These are phyloP conservation scores for Tapera naevia DNA, from an alignment of 2,797 vertebrate genomes.

Conservation along the genomic window DNA sequence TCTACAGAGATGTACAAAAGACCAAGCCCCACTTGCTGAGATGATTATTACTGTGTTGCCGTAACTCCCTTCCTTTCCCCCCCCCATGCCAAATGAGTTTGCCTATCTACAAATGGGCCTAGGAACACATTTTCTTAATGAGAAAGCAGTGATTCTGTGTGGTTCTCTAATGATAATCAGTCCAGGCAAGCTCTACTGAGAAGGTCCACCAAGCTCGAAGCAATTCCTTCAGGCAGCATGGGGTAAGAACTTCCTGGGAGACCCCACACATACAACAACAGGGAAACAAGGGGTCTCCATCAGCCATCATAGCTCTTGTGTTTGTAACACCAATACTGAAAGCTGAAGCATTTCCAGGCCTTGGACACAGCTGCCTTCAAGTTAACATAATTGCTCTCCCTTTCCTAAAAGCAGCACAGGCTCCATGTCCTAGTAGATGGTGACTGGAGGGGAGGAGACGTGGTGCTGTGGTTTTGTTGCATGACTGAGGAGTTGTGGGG, in stretches of 20 bases:
- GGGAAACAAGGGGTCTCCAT: neutral
- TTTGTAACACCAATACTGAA: neutral
- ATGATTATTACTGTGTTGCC: neutral
- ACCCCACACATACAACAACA: neutral
- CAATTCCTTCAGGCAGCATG: neutral
- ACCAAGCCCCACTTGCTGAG: neutral
- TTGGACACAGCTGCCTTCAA: neutral
- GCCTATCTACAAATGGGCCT: neutral
- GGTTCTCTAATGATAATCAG: neutral
- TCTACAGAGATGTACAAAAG: neutral
- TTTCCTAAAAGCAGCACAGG: neutral
- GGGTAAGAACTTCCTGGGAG: neutral
- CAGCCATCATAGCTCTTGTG: neutral
- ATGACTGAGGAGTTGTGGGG: neutral
- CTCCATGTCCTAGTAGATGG: neutral
- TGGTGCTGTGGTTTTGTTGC: neutral
- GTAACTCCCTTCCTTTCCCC: neutral
- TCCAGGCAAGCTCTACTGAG: neutral
- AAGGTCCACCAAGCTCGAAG: neutral
- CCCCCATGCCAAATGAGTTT: neutral
- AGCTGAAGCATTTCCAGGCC: neutral
- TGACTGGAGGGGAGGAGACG: neutral
- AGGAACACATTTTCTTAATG: neutral
- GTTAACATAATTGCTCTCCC: neutral
- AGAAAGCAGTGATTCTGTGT: neutral